Evolutionary conservation across 2,888 invertebrate species (phyloP).

Genomic region (Dynastes hyllus): DNA sequence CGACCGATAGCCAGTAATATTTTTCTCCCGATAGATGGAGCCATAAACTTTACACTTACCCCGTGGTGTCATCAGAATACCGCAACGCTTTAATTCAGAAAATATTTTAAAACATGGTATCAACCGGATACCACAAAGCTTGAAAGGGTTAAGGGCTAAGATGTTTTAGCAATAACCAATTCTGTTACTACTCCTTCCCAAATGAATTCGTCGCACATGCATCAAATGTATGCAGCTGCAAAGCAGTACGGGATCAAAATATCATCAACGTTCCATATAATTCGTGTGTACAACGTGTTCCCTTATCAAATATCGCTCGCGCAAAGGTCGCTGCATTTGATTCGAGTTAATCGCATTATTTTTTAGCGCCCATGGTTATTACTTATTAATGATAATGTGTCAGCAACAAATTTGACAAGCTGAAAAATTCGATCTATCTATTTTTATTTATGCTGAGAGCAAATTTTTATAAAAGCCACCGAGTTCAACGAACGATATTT

Average conservation of each 20-base stretch:
- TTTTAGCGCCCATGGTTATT: constrained; percentile 4
- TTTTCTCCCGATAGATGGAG: too few species aligned
- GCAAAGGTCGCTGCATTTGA: constrained; percentile 36
- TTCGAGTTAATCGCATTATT: constrained; percentile 28
- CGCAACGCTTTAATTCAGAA: too few species aligned
- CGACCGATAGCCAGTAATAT: too few species aligned
- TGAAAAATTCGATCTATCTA: constrained; percentile 36
- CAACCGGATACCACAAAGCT: too few species aligned
- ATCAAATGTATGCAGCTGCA: too few species aligned
- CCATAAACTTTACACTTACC: too few species aligned
- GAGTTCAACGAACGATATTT: constrained; percentile 40
- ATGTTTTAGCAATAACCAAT: too few species aligned
- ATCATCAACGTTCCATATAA: background rate
- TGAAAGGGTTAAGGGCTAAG: too few species aligned
- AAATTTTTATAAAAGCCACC: constrained; percentile 1
- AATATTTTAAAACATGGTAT: too few species aligned
- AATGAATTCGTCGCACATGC: too few species aligned
- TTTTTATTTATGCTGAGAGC: constrained; percentile 36
- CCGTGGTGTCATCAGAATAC: too few species aligned
- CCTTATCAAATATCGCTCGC: constrained; percentile 11
- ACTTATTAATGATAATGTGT: constrained; percentile 8
- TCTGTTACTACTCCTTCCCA: too few species aligned
- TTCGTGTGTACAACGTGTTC: background rate
- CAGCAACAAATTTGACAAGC: constrained; percentile 38
- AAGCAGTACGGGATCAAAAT: background rate